Evolutionary conservation across 2,113 vertebrate species (phyloP).

Genomic region (Mystacornis crossleyi): DNA sequence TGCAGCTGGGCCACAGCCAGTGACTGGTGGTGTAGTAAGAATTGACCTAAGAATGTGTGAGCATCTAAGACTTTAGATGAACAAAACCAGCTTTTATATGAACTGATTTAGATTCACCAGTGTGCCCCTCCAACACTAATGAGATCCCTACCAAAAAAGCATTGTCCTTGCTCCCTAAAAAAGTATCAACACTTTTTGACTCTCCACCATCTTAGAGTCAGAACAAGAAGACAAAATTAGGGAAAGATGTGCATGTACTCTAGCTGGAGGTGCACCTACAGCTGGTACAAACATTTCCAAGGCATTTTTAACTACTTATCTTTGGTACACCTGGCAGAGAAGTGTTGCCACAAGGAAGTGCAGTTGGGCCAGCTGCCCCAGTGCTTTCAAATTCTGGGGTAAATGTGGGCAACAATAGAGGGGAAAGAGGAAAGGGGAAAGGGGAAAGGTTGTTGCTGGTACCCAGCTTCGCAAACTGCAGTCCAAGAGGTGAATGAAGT

Average conservation of each 20-base stretch:
- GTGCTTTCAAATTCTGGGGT: neutral
- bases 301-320: neutral
- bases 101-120: neutral
- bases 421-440: neutral
- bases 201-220: neutral
- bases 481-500: neutral
- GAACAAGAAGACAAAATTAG: neutral
- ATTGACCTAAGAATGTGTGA: neutral
- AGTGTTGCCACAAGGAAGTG: neutral
- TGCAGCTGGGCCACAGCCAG: neutral
- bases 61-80: neutral
- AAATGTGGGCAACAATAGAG: neutral
- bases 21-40: neutral
- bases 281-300: neutral
- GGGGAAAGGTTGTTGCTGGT: neutral
- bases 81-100: neutral
- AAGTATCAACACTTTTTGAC: neutral
- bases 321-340: neutral
- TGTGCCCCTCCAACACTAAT: rapidly evolving
- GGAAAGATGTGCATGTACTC: neutral
- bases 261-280: neutral
- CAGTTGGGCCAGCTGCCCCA: neutral
- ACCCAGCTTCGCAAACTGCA: neutral
- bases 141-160: neutral
- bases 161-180: neutral